Percentiles rank a stretch among this genome's conserved stretches.
Evolutionary conservation across 2,113 vertebrate species (phyloP).

Genomic region (Myocastor coypus): DNA sequence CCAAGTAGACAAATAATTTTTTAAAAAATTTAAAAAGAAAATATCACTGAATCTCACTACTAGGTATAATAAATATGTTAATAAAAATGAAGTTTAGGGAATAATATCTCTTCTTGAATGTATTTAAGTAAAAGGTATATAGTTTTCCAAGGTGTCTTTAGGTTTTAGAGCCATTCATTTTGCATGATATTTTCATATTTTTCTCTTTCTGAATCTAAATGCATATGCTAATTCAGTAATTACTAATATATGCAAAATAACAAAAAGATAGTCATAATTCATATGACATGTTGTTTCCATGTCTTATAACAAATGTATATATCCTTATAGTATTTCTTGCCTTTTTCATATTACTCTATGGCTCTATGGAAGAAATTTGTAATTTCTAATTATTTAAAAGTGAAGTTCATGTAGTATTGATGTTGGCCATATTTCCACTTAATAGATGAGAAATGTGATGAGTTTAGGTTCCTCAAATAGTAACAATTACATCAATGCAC

Average conservation of each 20-base stretch:
- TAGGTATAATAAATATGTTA: not conserved
- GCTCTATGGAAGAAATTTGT: not conserved
- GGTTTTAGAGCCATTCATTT: not conserved
- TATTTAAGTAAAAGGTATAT: not conserved
- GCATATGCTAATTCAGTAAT: not conserved
- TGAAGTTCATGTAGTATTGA: not conserved
- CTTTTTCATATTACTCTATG: constrained; percentile 33
- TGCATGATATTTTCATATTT: not conserved
- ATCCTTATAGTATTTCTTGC: not conserved
- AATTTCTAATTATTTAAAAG: constrained; percentile 22
- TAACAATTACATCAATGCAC: not conserved
- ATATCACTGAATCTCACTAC: not conserved
- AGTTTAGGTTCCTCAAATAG: not conserved
- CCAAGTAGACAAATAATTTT: too few relatives aligned
- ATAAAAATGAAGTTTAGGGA: not conserved
- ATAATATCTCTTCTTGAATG: not conserved
- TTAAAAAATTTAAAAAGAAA: not conserved
- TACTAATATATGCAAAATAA: constrained; percentile 54
- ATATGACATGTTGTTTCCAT: constrained; percentile 49
- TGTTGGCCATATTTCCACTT: not conserved
- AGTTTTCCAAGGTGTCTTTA: not conserved
- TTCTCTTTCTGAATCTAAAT: constrained; percentile 39
- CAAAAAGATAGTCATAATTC: not conserved
- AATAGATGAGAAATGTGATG: not conserved
- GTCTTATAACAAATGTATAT: constrained; percentile 33